phyloP scores from a whole-genome alignment of 2,888 invertebrate genomes.

The Patella caerulea region DNA sequence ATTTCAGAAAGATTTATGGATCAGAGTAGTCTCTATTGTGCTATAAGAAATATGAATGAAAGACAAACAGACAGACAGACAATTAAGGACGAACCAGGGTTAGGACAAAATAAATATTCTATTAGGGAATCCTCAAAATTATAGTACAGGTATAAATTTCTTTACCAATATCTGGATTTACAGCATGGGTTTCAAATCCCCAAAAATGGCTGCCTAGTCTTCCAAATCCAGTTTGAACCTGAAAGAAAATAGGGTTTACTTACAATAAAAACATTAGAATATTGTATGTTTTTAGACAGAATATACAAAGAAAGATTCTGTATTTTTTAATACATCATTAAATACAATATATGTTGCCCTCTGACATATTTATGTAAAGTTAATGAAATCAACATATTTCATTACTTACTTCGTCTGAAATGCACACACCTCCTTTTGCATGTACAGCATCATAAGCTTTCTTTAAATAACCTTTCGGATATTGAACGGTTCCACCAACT shows the following conservation, averaged over 20 bases:
- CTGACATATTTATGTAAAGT: not conserved
- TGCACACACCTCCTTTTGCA: slow-evolving; percentile 87
- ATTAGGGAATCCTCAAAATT: not conserved
- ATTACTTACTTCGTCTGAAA: slow-evolving; percentile 87
- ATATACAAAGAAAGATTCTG: too few relatives aligned
- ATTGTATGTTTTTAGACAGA: not conserved
- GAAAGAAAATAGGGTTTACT: slow-evolving; percentile 21
- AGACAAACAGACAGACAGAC: too few relatives aligned
- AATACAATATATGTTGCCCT: too few relatives aligned
- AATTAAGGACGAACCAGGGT: too few relatives aligned
- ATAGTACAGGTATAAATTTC: slow-evolving; percentile 15
- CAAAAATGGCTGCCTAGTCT: slow-evolving; percentile 94
- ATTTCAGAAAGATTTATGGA: too few relatives aligned
- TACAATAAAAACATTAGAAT: not conserved
- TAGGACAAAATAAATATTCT: too few relatives aligned
- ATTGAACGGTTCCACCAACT: slow-evolving; percentile 94
- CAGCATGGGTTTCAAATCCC: slow-evolving; percentile 93
- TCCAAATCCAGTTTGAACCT: slow-evolving; percentile 97
- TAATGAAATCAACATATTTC: not conserved
- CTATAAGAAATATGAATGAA: too few relatives aligned
- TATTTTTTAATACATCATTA: too few relatives aligned
- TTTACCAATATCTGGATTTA: slow-evolving; percentile 86
- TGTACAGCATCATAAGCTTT: slow-evolving; percentile 85
- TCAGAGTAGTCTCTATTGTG: too few relatives aligned
- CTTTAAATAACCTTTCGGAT: slow-evolving; percentile 87